Evolutionary conservation across 1,140 invertebrate species (phyloP).

Genomic region (Pseudomyrmex cubaensis): DNA sequence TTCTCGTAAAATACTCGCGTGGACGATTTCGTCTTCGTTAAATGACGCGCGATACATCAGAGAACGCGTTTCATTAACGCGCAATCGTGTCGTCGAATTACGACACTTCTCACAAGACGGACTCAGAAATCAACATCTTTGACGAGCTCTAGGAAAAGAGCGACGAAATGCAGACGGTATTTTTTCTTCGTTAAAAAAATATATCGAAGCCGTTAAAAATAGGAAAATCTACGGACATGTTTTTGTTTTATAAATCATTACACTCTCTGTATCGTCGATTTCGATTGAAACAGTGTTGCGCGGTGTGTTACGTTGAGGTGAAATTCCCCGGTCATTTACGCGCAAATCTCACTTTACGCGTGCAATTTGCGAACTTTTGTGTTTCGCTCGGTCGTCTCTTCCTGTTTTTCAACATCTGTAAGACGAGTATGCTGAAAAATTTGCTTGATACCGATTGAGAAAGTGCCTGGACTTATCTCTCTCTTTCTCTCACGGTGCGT

Average conservation of each 20-base stretch:
- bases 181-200: background rate
- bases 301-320: constrained; percentile 8
- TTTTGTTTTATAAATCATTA: no score
- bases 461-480: constrained; percentile 5
- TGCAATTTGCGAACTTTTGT: background rate
- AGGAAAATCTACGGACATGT: background rate
- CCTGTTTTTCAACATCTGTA: constrained; percentile 30
- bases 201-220: background rate
- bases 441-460: constrained; percentile 18
- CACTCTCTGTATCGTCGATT: background rate
- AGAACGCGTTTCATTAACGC: constrained; percentile 8
- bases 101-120: background rate
- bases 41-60: background rate
- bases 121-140: background rate
- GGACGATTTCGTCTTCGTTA: constrained; percentile 1
- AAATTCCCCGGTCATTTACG: constrained; percentile 18
- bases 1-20: background rate
- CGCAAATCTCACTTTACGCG: background rate
- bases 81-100: constrained; percentile 10
- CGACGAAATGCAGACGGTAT: background rate
- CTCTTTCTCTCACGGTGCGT: constrained; percentile 1
- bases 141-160: background rate
- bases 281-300: background rate
- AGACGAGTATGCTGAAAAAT: constrained; percentile 44
- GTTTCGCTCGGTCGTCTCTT: background rate